phyloP scores from a whole-genome alignment of 1,140 invertebrate genomes.

The Orchestia grillus region DNA sequence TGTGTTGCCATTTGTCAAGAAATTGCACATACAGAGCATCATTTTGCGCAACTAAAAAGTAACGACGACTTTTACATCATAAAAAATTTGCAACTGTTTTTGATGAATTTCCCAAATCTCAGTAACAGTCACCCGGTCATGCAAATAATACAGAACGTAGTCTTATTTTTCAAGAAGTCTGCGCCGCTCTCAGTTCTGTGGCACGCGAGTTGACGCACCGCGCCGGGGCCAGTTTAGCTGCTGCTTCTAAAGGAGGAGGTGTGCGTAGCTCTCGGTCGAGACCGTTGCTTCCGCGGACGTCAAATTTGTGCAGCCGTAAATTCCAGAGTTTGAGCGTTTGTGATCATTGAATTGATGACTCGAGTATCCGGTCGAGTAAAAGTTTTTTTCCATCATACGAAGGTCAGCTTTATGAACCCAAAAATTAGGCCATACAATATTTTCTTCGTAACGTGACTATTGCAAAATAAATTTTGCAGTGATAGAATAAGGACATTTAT shows the following conservation, averaged over 20 bases:
- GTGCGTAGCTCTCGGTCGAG: not conserved
- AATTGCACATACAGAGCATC: too few species aligned
- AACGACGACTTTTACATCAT: too few species aligned
- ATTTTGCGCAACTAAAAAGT: too few species aligned
- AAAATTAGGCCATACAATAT: not conserved
- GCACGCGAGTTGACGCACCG: not conserved
- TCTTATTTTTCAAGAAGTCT: not conserved
- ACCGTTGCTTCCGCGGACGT: not conserved
- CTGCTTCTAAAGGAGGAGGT: not conserved
- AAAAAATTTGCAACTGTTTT: too few species aligned
- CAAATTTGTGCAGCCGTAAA: not conserved
- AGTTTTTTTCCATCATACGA: not conserved
- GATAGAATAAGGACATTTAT: not conserved
- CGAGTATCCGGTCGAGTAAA: not conserved
- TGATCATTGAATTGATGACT: not conserved
- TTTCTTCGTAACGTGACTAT: not conserved
- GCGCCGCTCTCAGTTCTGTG: not conserved
- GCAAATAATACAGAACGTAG: not conserved
- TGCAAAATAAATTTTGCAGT: not conserved
- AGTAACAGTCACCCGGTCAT: too few species aligned
- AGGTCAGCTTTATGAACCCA: not conserved
- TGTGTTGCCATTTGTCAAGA: too few species aligned
- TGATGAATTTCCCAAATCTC: too few species aligned
- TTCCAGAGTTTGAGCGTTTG: not conserved
- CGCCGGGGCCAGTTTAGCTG: not conserved